phyloP scores from a whole-genome alignment of 2,888 invertebrate genomes.

The Eledone cirrhosa region DNA sequence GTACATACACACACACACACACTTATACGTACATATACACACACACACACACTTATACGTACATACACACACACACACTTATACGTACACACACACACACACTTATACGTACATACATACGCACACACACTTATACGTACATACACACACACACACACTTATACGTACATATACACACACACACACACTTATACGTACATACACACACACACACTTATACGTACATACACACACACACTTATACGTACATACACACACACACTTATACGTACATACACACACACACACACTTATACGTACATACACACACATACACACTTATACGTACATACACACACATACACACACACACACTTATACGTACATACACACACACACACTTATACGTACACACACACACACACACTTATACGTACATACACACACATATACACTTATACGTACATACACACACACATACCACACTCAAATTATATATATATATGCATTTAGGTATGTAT shows the following conservation, averaged over 20 bases:
- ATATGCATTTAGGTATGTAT: too few relatives aligned
- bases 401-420: constrained; percentile 19
- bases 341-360: background rate
- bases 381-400: constrained; percentile 7
- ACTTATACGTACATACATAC: too few relatives aligned
- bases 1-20: too few relatives aligned
- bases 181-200: background rate
- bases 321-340: background rate
- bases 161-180: too few relatives aligned
- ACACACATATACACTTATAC: constrained; percentile 27
- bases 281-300: constrained; percentile 26
- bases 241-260: constrained; percentile 17
- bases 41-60: too few relatives aligned
- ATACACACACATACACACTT: background rate
- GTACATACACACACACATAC: constrained; percentile 31
- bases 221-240: constrained; percentile 24
- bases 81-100: too few relatives aligned
- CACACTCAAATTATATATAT: constrained; percentile 20
- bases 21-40: too few relatives aligned
- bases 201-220: background rate
- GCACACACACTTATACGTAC: too few relatives aligned
- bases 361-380: background rate
- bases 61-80: too few relatives aligned
- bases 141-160: too few relatives aligned
- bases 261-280: constrained; percentile 30